A percentile compares a stretch with the other conserved stretches of the same genome.
Evolutionary conservation across 2,797 vertebrate species (phyloP).

Genomic region (Gymnocypris eckloni): DNA sequence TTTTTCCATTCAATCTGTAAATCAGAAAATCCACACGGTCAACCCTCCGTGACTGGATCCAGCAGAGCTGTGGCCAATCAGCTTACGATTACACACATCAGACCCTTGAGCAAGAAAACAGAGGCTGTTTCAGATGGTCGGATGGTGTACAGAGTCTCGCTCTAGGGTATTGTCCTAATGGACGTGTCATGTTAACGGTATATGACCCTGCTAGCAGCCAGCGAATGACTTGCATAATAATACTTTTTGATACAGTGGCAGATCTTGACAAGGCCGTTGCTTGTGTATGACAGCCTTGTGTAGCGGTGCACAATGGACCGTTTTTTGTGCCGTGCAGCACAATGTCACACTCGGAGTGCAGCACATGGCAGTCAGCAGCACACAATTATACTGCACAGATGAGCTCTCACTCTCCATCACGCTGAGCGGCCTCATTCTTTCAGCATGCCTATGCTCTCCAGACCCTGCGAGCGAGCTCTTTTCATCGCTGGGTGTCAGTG

Average conservation of each 20-base stretch:
- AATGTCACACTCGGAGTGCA: conserved; percentile 13
- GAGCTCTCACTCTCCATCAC: conserved; percentile 28
- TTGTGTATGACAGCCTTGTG: not conserved
- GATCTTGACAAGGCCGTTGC: conserved; percentile 12
- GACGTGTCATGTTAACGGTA: not conserved
- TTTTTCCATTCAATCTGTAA: conserved; percentile 16
- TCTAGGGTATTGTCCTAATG: conserved; percentile 16
- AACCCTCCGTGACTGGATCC: not conserved
- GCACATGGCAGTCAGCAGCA: conserved; percentile 23
- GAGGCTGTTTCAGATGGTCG: not conserved
- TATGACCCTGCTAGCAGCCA: not conserved
- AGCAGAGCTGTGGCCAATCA: conserved; percentile 7
- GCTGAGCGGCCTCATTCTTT: conserved; percentile 39
- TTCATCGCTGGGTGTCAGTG: not conserved
- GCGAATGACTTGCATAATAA: conserved; percentile 6
- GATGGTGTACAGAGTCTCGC: not conserved
- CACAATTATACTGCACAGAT: conserved; percentile 21
- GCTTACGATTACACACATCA: conserved; percentile 5
- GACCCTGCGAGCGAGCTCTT: not conserved
- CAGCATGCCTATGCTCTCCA: not conserved
- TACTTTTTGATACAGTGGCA: not conserved
- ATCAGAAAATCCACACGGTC: conserved; percentile 3
- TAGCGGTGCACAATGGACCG: not conserved
- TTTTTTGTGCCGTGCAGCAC: not conserved
- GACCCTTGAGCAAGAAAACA: conserved; percentile 1